Base-by-base conservation (phyloP, 2,797 vertebrate species). In the Sebastes taczanowskii region DNA sequence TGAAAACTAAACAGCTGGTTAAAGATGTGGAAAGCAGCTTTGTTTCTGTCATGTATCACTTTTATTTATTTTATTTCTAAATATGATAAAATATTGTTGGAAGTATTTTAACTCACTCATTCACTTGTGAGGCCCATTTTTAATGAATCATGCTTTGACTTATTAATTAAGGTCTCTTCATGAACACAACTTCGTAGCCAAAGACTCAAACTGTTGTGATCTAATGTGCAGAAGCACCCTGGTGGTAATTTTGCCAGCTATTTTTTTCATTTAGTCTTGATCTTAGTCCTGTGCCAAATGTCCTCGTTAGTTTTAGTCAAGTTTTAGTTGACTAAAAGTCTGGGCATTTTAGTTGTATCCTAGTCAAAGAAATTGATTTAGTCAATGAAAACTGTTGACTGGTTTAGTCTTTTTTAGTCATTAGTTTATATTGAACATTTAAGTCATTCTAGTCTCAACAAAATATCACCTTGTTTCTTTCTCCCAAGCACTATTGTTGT, bases 111-210 rank as follows among this genome's bases (percentile, higher is more conserved):
- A 3, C 22, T 70, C 49, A 11, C 25, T 13, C 5, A 13, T 74
- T 30, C 22, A 34, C 61, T 74, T 23, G 7, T 71, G 14, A 78
- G 53, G 61, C 42, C 32, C 30, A 23, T 73, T 64, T 74, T 71
- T 74, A 14, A 76, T 85, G 74, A 73, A 63, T 68, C 52, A 49
- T 61, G 32, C 49, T 68, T 4, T 55, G 62, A 76, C 56, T 79
- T 30, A 59, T 27, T 81, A 81, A 79, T 83, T 59, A 68, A 25
- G 2, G 3, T 34, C 14, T 34, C 14, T 61, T 74, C 7, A 42
- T 27, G 27, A 74, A 64, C 10, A 25, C 27, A 59, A 16, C 25
- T 64, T 52, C 0, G 0, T 13, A 23, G 61, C 70, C 14, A 58
- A 52, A 67, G n/a, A 64, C 18, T 38, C 53, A 10, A 4, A 4